Percentiles rank a stretch among this genome's conserved stretches.
These are phyloP conservation scores for Indicator indicator DNA, from an alignment of 2,113 vertebrate species.

Conservation along the genomic window DNA sequence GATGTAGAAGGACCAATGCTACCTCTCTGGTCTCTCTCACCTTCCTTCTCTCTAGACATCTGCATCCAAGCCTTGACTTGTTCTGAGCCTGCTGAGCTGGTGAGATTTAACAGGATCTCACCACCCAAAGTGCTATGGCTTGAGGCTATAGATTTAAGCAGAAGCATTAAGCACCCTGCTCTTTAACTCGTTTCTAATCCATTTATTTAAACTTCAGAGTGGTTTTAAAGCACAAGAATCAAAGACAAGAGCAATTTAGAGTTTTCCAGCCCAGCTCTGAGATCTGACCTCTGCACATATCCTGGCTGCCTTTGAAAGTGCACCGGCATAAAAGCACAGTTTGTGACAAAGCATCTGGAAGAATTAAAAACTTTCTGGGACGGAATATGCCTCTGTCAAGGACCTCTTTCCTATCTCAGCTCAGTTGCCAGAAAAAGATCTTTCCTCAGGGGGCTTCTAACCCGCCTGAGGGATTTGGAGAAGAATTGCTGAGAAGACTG, in stretches of 20 bases:
- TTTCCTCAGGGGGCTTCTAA: slow-evolving; percentile 54
- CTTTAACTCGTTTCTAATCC: slow-evolving; percentile 69
- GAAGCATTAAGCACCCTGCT: slow-evolving; percentile 49
- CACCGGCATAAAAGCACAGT: slow-evolving; percentile 61
- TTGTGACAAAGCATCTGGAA: slow-evolving; percentile 69
- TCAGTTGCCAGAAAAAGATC: slow-evolving; percentile 47
- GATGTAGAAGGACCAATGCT: background rate
- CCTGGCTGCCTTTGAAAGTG: slow-evolving; percentile 65
- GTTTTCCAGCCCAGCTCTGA: slow-evolving; percentile 48
- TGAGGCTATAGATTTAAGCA: slow-evolving; percentile 65
- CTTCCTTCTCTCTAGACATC: slow-evolving; percentile 18
- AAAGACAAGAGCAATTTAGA: slow-evolving; percentile 50
- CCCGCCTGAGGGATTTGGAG: slow-evolving; percentile 51
- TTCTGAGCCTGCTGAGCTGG: slow-evolving; percentile 45
- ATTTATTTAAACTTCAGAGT: slow-evolving; percentile 67
- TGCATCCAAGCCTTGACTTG: slow-evolving; percentile 48
- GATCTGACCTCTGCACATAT: slow-evolving; percentile 53
- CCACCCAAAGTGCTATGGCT: slow-evolving; percentile 42
- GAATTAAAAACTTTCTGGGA: slow-evolving; percentile 64
- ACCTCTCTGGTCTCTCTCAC: background rate
- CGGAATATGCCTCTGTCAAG: slow-evolving; percentile 51
- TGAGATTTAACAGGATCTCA: slow-evolving; percentile 60
- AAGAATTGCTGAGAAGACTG: slow-evolving; percentile 53
- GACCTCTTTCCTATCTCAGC: slow-evolving; percentile 51
- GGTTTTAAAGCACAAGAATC: slow-evolving; percentile 54